These are phyloP conservation scores for Noctua comes DNA, from an alignment of 2,888 invertebrate genomes.

Conservation along the genomic window DNA sequence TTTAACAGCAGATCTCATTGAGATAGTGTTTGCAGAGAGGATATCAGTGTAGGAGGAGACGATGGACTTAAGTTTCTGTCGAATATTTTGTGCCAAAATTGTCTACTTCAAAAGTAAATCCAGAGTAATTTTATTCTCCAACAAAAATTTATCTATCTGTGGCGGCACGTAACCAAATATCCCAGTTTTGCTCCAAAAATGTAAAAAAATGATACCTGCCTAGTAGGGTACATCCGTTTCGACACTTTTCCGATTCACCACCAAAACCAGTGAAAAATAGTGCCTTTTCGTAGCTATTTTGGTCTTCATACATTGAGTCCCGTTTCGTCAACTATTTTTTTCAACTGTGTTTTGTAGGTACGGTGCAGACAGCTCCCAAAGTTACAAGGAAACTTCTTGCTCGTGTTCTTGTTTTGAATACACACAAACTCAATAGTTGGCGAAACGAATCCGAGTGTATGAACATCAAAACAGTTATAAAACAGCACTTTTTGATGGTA, in stretches of 20 bases:
- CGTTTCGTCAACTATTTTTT: not conserved
- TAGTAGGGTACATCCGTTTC: not conserved
- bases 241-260: not conserved
- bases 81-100: not conserved
- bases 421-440: not conserved
- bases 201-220: not conserved
- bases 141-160: not conserved
- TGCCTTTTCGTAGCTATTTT: not conserved
- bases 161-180: not conserved
- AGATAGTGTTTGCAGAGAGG: too few species aligned
- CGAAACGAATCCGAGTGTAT: not conserved
- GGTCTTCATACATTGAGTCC: too few species aligned
- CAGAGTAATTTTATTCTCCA: not conserved
- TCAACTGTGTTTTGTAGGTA: not conserved
- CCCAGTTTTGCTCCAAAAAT: not conserved
- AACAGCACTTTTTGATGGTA: not conserved
- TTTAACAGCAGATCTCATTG: too few species aligned
- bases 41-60: too few species aligned
- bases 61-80: too few species aligned
- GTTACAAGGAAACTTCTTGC: not conserved
- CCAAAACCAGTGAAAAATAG: not conserved
- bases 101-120: not conserved
- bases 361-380: not conserved
- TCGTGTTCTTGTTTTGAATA: not conserved
- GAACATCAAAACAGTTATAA: not conserved